Evolutionary conservation across 2,888 invertebrate species (phyloP), one percentile per base, ranked within the genome.

Genomic region (Stenoptilia bipunctidactyla): DNA sequence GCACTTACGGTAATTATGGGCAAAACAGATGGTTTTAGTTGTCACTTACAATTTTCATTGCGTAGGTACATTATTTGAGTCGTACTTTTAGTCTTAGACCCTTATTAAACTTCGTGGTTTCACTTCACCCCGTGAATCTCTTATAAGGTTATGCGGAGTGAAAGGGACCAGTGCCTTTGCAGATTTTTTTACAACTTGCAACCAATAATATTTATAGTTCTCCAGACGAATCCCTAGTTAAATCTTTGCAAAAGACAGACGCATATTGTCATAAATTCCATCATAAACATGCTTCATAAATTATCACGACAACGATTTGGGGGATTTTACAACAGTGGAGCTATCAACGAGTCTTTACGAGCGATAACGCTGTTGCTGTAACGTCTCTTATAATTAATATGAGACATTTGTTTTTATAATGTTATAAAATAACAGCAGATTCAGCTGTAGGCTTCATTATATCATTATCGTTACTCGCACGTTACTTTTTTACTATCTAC

Each of bases 201-300:
- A 20, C 20, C 20, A 20, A 20, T 20, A 20, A n/a, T n/a, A n/a
- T n/a, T n/a, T n/a, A n/a, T n/a, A n/a, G 3, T 20, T 8, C 20
- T 20, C 20, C 20, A 20, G 20, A 20, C 20, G n/a, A 20, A 5
- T 20, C 8, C 20, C 3, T 20, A 20, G 20, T 20, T 20, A 20
- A 20, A 20, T 20, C 20, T 20, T 4, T 12, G 6, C 12, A 12
- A 30, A 30, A 30, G 50, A 59, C 58, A 66, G 57, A 63, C 60
- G 61, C 55, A 68, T 67, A 66, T 66, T 48, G 64, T 61, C 66
- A 73, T 82, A 80, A 82, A 79, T 66, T 57, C 60, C 56, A 66
- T 74, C 73, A 77, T 83, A 80, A 82, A 80, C 76, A 82, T 73
- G 83, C 62, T 70, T 72, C 79, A 76, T 79, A 82, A 83, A 82